These are phyloP conservation scores for Dendrolimus kikuchii DNA, from an alignment of 1,140 invertebrate species.

Conservation along the genomic window DNA sequence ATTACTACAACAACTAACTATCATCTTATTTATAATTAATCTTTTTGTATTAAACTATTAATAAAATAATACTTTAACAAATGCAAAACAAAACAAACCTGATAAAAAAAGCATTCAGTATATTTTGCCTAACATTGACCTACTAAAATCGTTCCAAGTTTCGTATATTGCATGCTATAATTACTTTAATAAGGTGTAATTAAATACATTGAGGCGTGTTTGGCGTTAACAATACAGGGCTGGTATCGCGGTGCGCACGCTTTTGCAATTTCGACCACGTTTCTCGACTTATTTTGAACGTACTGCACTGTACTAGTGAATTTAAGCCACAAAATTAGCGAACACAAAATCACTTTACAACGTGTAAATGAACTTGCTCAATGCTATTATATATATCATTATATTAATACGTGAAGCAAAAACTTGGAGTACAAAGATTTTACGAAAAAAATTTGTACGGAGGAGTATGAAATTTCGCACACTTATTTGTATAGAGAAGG, in stretches of 20 bases:
- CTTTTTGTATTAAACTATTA: too few relatives aligned
- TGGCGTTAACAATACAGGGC: conserved; percentile 17
- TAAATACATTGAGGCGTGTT: conserved; percentile 29
- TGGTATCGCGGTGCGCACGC: conserved; percentile 8
- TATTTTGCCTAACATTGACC: conserved; percentile 1
- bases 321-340: conserved; percentile 1
- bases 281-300: conserved; percentile 8
- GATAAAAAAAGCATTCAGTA: not conserved
- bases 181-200: conserved; percentile 27
- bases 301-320: conserved; percentile 1
- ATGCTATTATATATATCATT: too few relatives aligned
- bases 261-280: conserved; percentile 15
- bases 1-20: too few relatives aligned
- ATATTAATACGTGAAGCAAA: too few relatives aligned
- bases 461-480: too few relatives aligned
- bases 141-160: conserved; percentile 8
- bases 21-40: too few relatives aligned
- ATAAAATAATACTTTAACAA: too few relatives aligned
- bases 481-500: too few relatives aligned
- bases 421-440: too few relatives aligned
- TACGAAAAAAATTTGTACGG: too few relatives aligned
- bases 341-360: too few relatives aligned
- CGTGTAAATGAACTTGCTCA: too few relatives aligned
- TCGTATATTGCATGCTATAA: conserved; percentile 11
- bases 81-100: not conserved